phyloP scores from a whole-genome alignment of 2,113 vertebrate species.

The Toxotes chatareus region DNA sequence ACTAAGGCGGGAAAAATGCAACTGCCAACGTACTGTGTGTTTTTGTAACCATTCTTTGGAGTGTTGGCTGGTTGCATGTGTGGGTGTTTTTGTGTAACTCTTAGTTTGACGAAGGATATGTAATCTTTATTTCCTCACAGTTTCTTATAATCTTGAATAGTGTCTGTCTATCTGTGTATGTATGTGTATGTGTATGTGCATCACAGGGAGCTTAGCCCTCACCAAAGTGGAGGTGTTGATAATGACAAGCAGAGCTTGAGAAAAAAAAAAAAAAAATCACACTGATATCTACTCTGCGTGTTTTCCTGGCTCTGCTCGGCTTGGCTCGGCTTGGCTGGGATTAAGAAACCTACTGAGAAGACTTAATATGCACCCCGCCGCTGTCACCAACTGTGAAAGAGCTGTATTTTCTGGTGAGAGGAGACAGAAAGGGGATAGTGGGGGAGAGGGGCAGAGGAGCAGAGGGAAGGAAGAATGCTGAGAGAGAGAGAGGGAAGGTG shows the following conservation, averaged over 20 bases:
- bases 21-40: background rate
- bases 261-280: constrained; percentile 21
- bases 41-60: background rate
- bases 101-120: background rate
- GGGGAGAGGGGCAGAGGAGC: background rate
- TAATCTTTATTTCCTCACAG: background rate
- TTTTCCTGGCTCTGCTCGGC: constrained; percentile 46
- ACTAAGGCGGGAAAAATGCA: background rate
- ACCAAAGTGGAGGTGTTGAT: constrained; percentile 43
- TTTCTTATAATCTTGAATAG: background rate
- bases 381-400: constrained; percentile 48
- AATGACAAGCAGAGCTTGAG: constrained; percentile 27
- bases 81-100: background rate
- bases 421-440: background rate
- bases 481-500: background rate
- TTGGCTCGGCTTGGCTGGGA: constrained; percentile 37
- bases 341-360: constrained; percentile 58
- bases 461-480: background rate
- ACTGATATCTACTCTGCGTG: constrained; percentile 27
- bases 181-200: background rate
- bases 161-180: background rate
- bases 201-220: constrained; percentile 30
- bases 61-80: background rate
- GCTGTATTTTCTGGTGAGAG: constrained; percentile 27
- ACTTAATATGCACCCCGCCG: constrained; percentile 53